These are phyloP conservation scores for Spizella passerina DNA, from an alignment of 2,797 vertebrate genomes.

Conservation along the genomic window DNA sequence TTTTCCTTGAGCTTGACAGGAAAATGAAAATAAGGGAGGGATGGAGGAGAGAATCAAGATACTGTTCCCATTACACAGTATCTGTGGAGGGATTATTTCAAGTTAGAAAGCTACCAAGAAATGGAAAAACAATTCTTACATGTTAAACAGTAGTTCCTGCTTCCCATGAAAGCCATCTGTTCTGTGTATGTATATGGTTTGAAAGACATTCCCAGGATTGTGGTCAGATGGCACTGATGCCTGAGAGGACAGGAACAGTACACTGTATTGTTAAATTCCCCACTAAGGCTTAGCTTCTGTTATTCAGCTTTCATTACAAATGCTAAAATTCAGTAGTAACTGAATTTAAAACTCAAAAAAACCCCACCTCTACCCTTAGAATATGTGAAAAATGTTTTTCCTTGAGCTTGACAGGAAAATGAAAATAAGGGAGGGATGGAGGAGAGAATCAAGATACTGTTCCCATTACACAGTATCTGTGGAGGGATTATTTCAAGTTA, in stretches of 20 bases:
- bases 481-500: neutral
- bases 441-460: neutral
- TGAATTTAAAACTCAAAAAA: neutral
- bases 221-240: neutral
- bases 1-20: neutral
- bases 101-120: conserved; percentile 20
- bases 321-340: neutral
- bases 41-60: neutral
- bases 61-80: neutral
- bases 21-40: neutral
- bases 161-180: too few species aligned
- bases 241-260: neutral
- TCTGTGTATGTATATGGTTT: too few species aligned
- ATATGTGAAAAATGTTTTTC: neutral
- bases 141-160: too few species aligned
- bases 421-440: neutral
- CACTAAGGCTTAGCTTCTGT: neutral
- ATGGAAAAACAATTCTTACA: too few species aligned
- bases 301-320: neutral
- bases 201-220: too few species aligned
- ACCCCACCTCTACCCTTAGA: neutral
- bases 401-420: neutral
- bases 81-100: neutral
- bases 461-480: neutral
- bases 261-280: neutral